Base-by-base conservation (phyloP, 2,888 invertebrate genomes). In the Amiota mariae region DNA sequence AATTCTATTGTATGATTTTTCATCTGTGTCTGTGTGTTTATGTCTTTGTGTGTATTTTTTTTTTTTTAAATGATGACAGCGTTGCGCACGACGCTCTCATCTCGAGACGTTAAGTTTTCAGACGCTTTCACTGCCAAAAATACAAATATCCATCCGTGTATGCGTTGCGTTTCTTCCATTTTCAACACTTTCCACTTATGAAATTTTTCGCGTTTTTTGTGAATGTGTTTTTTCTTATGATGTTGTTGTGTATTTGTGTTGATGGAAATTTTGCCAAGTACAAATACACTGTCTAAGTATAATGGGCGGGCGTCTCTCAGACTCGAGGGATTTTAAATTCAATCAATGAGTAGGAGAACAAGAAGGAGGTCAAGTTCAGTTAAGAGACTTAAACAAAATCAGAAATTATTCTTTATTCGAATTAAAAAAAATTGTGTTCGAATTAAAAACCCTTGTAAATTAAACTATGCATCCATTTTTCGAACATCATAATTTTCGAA, bases 61-160 rank as follows among this genome's bases (percentile, higher is more conserved):
- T 48, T 76, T 61, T 24, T 63, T 71, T 56, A 48, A 64, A 71
- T 54, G 57, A 36, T 71, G 73, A 71, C 48, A 78, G 78, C 82
- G 81, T 85, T 85, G 86, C 79, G 82, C 81, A 82, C 86, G 83
- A 81, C 85, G 81, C 85, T 86, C 82, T 81, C 72, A 76, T 20
- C 15, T 11, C 59, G 59, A 51, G 54, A 2, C 54, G 36, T 51
- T 51, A 51, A n/a, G 59, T 20, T 11, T 12, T 10, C 20, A 36
- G 59, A 12, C 71, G 74, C 63, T 66, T 84, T 85, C 84, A 83
- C 87, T 88, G 88, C 87, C 88, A 87, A 87, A 88, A 88, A 88
- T 86, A 85, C 84, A 78, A 80, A 75, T 63, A 61, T 71, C 48
- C 70, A 61, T 71, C 51, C 71, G 18, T 70, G 36, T 72, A 68